Conservation (phyloP, 1,140 invertebrate species). For the Bombus picipes region DNA sequence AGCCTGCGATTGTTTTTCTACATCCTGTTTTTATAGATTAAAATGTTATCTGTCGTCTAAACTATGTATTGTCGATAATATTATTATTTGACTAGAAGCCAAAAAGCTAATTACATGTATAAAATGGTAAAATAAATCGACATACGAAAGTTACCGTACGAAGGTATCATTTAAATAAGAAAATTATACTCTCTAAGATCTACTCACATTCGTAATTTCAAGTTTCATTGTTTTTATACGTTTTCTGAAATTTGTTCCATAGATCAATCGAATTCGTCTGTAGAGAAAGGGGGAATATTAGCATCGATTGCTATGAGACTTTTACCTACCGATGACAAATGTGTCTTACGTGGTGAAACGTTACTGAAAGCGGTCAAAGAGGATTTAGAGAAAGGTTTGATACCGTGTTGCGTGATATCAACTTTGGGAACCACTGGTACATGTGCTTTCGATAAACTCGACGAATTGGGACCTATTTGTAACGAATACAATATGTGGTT, state of each 20-base stretch:
- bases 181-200: too few species aligned
- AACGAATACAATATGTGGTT: constrained; percentile 90
- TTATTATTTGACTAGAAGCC: not conserved
- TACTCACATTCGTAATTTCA: too few species aligned
- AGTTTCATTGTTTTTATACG: not conserved
- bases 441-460: constrained; percentile 95
- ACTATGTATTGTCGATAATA: too few species aligned
- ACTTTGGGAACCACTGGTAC: constrained; percentile 96
- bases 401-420: constrained; percentile 92
- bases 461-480: constrained; percentile 92
- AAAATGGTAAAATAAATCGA: too few species aligned
- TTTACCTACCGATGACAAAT: constrained; percentile 89
- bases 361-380: constrained; percentile 89
- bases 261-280: constrained; percentile 95
- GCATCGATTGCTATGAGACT: constrained; percentile 92
- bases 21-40: too few species aligned
- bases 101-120: not conserved
- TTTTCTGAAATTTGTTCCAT: not conserved
- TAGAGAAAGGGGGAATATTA: constrained; percentile 93
- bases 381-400: constrained; percentile 88
- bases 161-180: too few species aligned
- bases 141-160: too few species aligned
- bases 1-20: too few species aligned
- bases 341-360: constrained; percentile 88
- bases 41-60: too few species aligned